Base-by-base conservation (phyloP, 1,140 invertebrate species). In the Arctopsyche grandis region DNA sequence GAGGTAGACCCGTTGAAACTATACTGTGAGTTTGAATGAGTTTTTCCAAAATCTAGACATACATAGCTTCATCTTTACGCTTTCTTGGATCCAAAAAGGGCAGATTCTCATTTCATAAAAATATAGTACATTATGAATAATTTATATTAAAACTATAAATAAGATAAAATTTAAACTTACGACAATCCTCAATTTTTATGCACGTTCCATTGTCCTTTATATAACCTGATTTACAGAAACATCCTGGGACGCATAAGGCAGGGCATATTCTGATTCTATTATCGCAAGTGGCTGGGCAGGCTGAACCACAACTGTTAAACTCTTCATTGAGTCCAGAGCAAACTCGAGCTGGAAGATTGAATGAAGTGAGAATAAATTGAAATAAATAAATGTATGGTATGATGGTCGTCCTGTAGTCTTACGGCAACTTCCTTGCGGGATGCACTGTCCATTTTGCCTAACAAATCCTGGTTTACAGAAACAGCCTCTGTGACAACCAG, bases 171-270 rank as follows among this genome's bases (percentile, higher is more conserved):
- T 7, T 69, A 9, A 69, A 52, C 70, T 74, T 52, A 74, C 70
- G 70, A 21, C 80, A 81, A 12, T 78, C 38, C 43, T 74, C 44
- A n/a, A 60, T 69, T 29, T 21, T 52, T 52, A 81, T 75, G 22
- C 80, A 81, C 5, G 10, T 24, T 12, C 80, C 77, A 21, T 76
- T n/a, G 58, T 76, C 14, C 63, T 56, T 56, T 9, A 76, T 38
- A 46, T 76, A 76, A 29, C 74, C 74, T 16, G 48, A 22, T 63
- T 60, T 76, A 22, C 74, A 76, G 26, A 60, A 76, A 46, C 74
- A 76, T 14, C 74, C 74, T 7, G 26, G 10, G 1, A 43, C 21
- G 26, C 52, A 63, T 19, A 38, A 4, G 1, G 1, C 10, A 16
- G 52, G 48, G 29, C 74, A 76, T 14, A 14, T 12, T 63, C 38